Conservation (phyloP, 2,113 vertebrate species). For the Stegastes partitus region DNA sequence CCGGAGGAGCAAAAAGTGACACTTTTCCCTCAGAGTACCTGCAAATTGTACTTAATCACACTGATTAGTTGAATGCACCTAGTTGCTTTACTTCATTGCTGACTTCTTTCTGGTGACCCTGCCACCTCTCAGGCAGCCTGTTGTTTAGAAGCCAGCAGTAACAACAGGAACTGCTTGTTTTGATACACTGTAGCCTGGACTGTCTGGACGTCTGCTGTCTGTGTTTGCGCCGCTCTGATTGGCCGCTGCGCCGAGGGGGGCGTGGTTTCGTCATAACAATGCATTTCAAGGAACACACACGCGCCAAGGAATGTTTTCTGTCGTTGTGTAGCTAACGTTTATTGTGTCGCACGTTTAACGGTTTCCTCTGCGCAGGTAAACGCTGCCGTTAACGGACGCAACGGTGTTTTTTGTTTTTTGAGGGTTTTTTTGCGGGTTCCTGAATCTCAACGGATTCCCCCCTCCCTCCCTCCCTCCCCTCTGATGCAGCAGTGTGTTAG, state of each 20-base stretch:
- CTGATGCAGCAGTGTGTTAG: conserved; percentile 52
- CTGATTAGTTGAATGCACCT: background rate
- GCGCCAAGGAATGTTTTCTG: conserved; percentile 82
- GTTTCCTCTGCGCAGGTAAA: background rate
- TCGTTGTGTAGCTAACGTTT: conserved; percentile 24
- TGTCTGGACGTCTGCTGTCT: conserved; percentile 68
- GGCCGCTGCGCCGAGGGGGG: conserved; percentile 43
- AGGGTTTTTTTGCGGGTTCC: background rate
- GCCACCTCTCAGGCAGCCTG: background rate
- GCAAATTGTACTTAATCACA: background rate
- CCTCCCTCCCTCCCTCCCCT: too few species aligned
- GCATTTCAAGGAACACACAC: conserved; percentile 78
- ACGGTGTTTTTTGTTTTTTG: background rate
- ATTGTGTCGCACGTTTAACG: background rate
- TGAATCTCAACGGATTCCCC: background rate
- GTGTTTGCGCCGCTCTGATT: conserved; percentile 58
- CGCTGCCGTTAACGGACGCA: background rate
- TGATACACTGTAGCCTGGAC: conserved; percentile 48
- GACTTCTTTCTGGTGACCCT: background rate
- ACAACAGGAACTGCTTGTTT: conserved; percentile 62
- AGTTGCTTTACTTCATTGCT: background rate
- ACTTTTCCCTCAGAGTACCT: too few species aligned
- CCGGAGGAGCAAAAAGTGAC: too few species aligned
- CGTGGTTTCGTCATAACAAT: conserved; percentile 80
- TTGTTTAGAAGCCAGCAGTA: conserved; percentile 24